Percentiles rank a stretch among this genome's conserved stretches.
Conservation (phyloP, 2,888 invertebrate genomes). For the Stomorhina lunata region DNA sequence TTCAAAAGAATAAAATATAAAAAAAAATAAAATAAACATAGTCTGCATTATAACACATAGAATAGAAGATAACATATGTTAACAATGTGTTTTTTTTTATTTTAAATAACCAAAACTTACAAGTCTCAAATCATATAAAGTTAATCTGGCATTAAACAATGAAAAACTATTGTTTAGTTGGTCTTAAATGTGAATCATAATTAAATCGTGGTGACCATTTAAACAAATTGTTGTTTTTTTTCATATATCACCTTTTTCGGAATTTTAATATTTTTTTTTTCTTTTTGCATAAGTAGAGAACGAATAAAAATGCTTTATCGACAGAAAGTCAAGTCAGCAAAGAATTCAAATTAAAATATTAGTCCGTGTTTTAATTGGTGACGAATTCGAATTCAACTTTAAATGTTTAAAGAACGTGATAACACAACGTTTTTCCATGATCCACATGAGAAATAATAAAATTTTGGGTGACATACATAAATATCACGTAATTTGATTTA, state of each 20-base stretch:
- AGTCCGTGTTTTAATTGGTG: slow-evolving; percentile 8
- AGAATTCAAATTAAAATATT: neutral
- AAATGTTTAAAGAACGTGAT: slow-evolving; percentile 35
- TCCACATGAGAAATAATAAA: neutral
- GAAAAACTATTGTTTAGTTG: neutral
- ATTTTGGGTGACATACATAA: slow-evolving; percentile 5
- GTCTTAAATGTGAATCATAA: slow-evolving; percentile 48
- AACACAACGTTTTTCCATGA: slow-evolving; percentile 11
- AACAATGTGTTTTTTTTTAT: slow-evolving; percentile 16
- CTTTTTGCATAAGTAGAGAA: neutral
- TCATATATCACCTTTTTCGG: slow-evolving; percentile 44
- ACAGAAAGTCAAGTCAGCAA: slow-evolving; percentile 8
- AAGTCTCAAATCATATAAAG: slow-evolving; percentile 13
- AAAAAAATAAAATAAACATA: neutral
- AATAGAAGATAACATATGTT: neutral
- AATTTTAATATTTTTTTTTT: slow-evolving; percentile 46
- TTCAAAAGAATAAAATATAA: neutral
- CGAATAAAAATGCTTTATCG: slow-evolving; percentile 3
- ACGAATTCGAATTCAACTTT: slow-evolving; percentile 23
- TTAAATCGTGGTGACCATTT: slow-evolving; percentile 26
- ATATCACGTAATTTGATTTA: slow-evolving; percentile 52
- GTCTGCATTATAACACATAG: neutral
- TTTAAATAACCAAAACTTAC: neutral
- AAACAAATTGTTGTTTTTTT: slow-evolving; percentile 15
- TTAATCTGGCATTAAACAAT: neutral